Conservation (phyloP, 2,888 invertebrate species). For the Creontiades dilutus region DNA sequence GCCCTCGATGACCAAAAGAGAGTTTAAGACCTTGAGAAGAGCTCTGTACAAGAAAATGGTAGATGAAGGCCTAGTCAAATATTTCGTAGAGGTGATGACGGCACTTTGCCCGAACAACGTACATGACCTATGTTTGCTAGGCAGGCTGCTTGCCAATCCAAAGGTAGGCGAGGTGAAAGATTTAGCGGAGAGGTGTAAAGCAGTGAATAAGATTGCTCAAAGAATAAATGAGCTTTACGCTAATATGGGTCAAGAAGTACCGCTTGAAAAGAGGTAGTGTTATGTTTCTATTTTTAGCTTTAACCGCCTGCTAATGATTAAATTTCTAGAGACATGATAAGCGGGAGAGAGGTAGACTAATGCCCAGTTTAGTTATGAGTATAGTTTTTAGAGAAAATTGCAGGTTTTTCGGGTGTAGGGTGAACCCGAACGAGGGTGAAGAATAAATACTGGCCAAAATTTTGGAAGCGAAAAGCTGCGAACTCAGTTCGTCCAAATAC, state of each 20-base stretch:
- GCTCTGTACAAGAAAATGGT: conserved; percentile 58
- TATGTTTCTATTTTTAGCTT: no score
- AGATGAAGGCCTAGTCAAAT: conserved; percentile 33
- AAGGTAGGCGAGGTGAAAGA: conserved; percentile 32
- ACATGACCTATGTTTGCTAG: not conserved
- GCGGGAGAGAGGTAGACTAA: no score
- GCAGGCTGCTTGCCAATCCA: conserved; percentile 7
- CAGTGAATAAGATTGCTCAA: conserved; percentile 22
- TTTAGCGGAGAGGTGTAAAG: conserved; percentile 16
- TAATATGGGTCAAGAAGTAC: not conserved
- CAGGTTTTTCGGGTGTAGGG: no score
- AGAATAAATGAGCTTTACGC: conserved; percentile 8
- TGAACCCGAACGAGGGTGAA: no score
- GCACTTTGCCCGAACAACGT: conserved; percentile 15
- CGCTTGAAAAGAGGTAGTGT: not conserved
- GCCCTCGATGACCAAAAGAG: conserved; percentile 42
- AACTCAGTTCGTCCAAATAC: no score
- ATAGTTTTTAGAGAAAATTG: no score
- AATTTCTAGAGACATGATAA: no score
- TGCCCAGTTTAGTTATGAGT: no score
- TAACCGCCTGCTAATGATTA: no score
- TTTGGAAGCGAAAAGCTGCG: no score
- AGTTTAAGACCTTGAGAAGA: conserved; percentile 37
- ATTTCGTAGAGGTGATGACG: conserved; percentile 35
- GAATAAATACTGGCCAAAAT: no score